Evolutionary conservation across 2,113 vertebrate species (phyloP).

Genomic region (Rutilus rutilus): DNA sequence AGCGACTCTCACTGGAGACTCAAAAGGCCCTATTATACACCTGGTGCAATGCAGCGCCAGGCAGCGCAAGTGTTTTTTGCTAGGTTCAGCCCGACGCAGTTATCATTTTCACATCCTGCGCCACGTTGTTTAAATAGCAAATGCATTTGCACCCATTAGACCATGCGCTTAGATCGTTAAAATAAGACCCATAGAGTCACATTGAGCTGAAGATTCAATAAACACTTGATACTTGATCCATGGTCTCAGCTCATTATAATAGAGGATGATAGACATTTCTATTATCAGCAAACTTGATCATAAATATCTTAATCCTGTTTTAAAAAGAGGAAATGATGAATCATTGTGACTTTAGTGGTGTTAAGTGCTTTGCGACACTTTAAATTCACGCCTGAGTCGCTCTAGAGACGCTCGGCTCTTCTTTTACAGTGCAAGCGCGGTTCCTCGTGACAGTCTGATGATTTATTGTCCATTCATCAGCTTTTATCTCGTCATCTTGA

Average conservation of each 20-base stretch:
- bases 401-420: background rate
- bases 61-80: too few relatives aligned
- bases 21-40: too few relatives aligned
- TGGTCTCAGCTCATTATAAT: background rate
- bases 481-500: constrained; percentile 39
- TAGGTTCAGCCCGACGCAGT: too few relatives aligned
- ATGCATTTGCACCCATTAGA: too few relatives aligned
- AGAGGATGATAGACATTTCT: background rate
- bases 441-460: constrained; percentile 2
- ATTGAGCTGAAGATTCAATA: background rate
- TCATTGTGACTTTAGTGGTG: background rate
- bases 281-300: constrained; percentile 22
- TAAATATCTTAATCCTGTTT: background rate
- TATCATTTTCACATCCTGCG: too few relatives aligned
- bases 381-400: background rate
- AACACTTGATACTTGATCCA: background rate
- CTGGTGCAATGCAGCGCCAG: too few relatives aligned
- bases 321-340: background rate
- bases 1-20: background rate
- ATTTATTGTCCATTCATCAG: constrained; percentile 24
- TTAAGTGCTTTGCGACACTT: background rate
- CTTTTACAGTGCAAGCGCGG: background rate
- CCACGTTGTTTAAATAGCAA: too few relatives aligned
- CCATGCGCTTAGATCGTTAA: too few relatives aligned
- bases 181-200: background rate